Conservation (phyloP, 2,888 invertebrate species). For the Rambutsinella grinnellia region DNA sequence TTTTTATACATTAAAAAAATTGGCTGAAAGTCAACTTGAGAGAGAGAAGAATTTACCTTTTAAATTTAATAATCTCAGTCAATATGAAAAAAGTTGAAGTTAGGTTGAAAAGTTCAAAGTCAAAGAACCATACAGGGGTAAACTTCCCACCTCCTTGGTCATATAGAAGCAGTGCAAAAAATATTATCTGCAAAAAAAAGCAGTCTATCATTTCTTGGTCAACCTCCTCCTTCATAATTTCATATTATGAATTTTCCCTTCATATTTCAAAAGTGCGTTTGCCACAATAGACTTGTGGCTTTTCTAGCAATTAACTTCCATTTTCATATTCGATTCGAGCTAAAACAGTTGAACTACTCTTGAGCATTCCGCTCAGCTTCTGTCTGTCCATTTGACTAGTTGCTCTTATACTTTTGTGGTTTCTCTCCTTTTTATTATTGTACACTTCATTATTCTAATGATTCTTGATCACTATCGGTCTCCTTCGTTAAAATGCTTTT, state of each 20-base stretch:
- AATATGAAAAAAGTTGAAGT: slow-evolving; percentile 13
- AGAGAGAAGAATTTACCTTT: neutral
- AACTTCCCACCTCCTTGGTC: neutral
- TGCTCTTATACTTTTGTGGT: neutral
- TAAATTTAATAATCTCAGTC: neutral
- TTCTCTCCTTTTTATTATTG: neutral
- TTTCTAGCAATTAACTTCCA: slow-evolving; percentile 38
- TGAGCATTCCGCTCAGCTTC: slow-evolving; percentile 1
- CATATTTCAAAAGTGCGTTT: neutral
- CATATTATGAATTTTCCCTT: neutral
- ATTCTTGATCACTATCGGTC: slow-evolving; percentile 32
- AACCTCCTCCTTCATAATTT: neutral
- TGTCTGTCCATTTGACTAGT: neutral
- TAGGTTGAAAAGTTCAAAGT: slow-evolving; percentile 4
- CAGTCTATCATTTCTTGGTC: neutral
- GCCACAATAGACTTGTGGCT: neutral
- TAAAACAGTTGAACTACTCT: too few relatives aligned
- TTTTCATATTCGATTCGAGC: slow-evolving; percentile 11
- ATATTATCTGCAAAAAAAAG: neutral
- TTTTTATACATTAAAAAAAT: neutral
- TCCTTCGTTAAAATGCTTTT: slow-evolving; percentile 27
- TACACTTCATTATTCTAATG: slow-evolving; percentile 24
- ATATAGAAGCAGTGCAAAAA: neutral
- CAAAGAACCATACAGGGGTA: neutral
- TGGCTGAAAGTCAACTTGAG: slow-evolving; percentile 23